A percentile compares a stretch with the other conserved stretches of the same genome.
phyloP scores from a whole-genome alignment of 2,797 vertebrate species.

The Micrastur ruficollis region DNA sequence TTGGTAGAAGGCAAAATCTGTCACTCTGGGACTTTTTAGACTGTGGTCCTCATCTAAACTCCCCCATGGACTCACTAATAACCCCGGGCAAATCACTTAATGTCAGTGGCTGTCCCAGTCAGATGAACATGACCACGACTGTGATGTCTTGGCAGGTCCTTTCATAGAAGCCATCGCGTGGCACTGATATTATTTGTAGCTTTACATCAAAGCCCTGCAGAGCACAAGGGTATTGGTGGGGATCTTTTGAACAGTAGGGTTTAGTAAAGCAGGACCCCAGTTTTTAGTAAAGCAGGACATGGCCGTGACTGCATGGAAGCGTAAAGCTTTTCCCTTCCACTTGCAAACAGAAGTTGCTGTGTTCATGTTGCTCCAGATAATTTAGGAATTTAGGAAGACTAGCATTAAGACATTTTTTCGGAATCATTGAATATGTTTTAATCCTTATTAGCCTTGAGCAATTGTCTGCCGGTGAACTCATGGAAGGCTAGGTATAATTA shows the following conservation, averaged over 20 bases:
- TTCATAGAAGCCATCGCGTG: not conserved
- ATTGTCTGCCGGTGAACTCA: not conserved
- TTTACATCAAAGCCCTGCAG: not conserved
- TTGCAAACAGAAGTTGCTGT: not conserved
- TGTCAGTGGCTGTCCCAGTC: not conserved
- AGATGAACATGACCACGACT: not conserved
- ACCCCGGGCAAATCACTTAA: not conserved
- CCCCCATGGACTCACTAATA: not conserved
- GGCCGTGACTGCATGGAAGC: not conserved
- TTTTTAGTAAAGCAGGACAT: not conserved
- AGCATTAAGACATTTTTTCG: not conserved
- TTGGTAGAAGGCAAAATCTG: not conserved
- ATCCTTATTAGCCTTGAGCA: conserved; percentile 13
- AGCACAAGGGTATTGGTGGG: not conserved
- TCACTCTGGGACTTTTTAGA: not conserved
- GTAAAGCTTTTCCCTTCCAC: not conserved
- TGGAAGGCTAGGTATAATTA: not conserved
- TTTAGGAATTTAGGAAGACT: not conserved
- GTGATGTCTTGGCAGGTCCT: not conserved
- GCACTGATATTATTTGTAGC: not conserved
- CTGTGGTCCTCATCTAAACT: not conserved
- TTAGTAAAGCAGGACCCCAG: not conserved
- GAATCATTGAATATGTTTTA: conserved; percentile 5
- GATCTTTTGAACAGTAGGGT: not conserved
- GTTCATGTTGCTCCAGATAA: not conserved